Evolutionary conservation across 1,140 invertebrate species (phyloP).

Genomic region (Aplysia californica): DNA sequence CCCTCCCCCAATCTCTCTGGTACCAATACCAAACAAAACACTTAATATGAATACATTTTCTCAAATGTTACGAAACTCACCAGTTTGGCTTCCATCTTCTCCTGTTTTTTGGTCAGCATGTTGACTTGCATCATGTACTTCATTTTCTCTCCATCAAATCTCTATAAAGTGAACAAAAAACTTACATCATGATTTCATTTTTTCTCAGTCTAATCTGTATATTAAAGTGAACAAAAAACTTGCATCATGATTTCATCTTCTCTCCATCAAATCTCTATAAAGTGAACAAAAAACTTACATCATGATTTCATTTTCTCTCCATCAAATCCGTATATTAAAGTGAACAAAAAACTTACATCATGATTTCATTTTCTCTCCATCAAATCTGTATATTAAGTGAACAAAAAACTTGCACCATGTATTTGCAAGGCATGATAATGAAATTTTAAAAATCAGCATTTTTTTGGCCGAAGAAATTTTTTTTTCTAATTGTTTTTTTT

Average conservation of each 20-base stretch:
- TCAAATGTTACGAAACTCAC: slow-evolving; percentile 37
- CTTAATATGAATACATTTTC: not conserved
- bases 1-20: too few species aligned
- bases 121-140: slow-evolving; percentile 58
- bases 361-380: not conserved
- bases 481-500: too few species aligned
- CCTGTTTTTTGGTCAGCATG: slow-evolving; percentile 53
- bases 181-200: not conserved
- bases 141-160: slow-evolving; percentile 56
- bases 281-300: not conserved
- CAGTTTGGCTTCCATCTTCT: slow-evolving; percentile 58
- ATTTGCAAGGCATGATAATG: too few species aligned
- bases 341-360: too few species aligned
- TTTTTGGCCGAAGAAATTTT: too few species aligned
- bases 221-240: not conserved
- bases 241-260: not conserved
- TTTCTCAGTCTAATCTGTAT: not conserved
- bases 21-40: slow-evolving; percentile 4
- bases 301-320: not conserved
- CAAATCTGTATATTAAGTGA: not conserved
- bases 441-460: too few species aligned
- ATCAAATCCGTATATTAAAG: too few species aligned
- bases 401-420: not conserved
- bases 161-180: slow-evolving; percentile 15
- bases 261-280: not conserved